These are phyloP conservation scores for Stercorarius parasiticus DNA, from an alignment of 2,113 vertebrate species.

Conservation along the genomic window DNA sequence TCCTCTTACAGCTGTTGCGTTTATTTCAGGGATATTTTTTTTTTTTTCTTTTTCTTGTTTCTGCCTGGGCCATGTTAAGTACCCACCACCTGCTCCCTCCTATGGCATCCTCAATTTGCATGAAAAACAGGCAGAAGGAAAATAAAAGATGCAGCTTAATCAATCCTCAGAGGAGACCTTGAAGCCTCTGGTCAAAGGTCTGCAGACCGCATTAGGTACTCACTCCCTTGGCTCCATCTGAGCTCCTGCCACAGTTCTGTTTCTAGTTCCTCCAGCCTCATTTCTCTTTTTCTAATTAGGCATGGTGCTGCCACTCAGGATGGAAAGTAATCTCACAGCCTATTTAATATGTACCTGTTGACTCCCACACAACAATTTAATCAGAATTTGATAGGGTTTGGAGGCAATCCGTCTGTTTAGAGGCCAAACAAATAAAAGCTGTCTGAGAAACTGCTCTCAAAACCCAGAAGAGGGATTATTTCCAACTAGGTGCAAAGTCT, in stretches of 20 bases:
- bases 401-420: neutral
- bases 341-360: slow-evolving; percentile 40
- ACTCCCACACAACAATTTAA: neutral
- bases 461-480: slow-evolving; percentile 23
- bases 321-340: neutral
- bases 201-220: neutral
- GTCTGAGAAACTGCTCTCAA: neutral
- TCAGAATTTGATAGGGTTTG: slow-evolving; percentile 18
- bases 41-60: neutral
- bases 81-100: neutral
- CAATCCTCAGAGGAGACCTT: neutral
- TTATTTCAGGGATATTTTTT: neutral
- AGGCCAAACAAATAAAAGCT: neutral
- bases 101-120: neutral
- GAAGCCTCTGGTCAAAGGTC: neutral
- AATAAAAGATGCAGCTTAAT: neutral
- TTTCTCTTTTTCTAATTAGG: slow-evolving; percentile 38
- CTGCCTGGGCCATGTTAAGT: neutral
- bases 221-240: neutral
- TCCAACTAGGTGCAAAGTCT: neutral
- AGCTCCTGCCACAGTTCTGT: neutral
- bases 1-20: slow-evolving; percentile 41
- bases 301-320: neutral
- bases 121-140: slow-evolving; percentile 9
- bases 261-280: neutral